Conservation (phyloP, 2,113 vertebrate genomes). For the Plestiodon gilberti region DNA sequence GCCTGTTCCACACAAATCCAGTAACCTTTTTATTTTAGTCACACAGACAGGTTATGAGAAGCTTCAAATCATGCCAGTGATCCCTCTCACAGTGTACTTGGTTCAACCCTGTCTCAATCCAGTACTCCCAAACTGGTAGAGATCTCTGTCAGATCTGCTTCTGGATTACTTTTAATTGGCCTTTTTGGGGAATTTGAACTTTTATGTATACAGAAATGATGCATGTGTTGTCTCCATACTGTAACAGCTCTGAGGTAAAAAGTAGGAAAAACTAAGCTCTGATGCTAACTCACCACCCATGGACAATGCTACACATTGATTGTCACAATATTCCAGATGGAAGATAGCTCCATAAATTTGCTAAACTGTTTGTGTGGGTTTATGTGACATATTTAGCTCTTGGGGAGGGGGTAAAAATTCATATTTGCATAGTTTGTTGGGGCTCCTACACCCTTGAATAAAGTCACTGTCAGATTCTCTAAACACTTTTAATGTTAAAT, state of each 20-base stretch:
- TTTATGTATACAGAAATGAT: neutral
- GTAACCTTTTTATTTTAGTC: constrained; percentile 40
- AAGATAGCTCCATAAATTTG: neutral
- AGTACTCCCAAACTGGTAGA: neutral
- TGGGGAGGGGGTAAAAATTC: too few species aligned
- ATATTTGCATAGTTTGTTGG: neutral
- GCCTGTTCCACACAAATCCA: constrained; percentile 66
- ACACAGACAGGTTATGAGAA: neutral
- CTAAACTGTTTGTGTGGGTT: neutral
- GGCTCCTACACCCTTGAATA: neutral
- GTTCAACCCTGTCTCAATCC: neutral
- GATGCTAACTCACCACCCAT: neutral
- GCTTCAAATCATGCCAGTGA: neutral
- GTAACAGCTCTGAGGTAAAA: neutral
- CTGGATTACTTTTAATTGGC: neutral
- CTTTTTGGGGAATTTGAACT: neutral
- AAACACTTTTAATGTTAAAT: neutral
- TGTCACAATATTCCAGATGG: neutral
- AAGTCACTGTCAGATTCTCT: neutral
- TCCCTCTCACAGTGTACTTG: neutral
- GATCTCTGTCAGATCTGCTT: neutral
- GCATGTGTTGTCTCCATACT: neutral
- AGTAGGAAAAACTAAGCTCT: neutral
- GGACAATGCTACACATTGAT: neutral
- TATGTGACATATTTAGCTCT: neutral